Percentiles rank a stretch among this genome's conserved stretches.
Conservation (phyloP, 2,888 invertebrate species). For the Zelleria hepariella region DNA sequence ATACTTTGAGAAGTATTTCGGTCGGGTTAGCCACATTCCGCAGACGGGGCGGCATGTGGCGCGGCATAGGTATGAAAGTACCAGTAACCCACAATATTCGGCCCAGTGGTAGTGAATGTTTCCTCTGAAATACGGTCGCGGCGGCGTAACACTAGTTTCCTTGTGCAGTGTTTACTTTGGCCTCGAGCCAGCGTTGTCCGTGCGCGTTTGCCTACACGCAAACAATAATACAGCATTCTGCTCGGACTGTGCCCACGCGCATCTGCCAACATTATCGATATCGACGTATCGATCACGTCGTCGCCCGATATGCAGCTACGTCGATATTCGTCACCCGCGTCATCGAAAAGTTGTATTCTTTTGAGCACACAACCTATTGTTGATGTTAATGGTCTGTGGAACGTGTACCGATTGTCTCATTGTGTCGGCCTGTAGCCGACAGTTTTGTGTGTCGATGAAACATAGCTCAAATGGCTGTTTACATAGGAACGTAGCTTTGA, state of each 20-base stretch:
- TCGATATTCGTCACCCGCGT: slow-evolving; percentile 55
- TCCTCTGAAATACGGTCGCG: slow-evolving; percentile 70
- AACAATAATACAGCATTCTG: slow-evolving; percentile 45
- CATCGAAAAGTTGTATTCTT: slow-evolving; percentile 34
- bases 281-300: slow-evolving; percentile 50
- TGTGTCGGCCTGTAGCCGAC: not conserved
- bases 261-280: slow-evolving; percentile 41
- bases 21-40: not conserved
- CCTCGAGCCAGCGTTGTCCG: slow-evolving; percentile 60
- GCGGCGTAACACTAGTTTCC: slow-evolving; percentile 72
- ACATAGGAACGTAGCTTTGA: not conserved
- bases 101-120: slow-evolving; percentile 69
- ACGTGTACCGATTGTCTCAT: not conserved
- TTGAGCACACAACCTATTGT: slow-evolving; percentile 28
- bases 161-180: slow-evolving; percentile 71
- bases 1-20: not conserved
- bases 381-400: not conserved
- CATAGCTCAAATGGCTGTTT: not conserved
- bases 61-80: slow-evolving; percentile 20
- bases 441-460: not conserved
- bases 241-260: slow-evolving; percentile 42
- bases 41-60: not conserved
- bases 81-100: slow-evolving; percentile 70
- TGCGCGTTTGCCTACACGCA: slow-evolving; percentile 46
- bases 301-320: slow-evolving; percentile 30